Conservation (phyloP, 2,113 vertebrate species). For the Gambusia affinis region DNA sequence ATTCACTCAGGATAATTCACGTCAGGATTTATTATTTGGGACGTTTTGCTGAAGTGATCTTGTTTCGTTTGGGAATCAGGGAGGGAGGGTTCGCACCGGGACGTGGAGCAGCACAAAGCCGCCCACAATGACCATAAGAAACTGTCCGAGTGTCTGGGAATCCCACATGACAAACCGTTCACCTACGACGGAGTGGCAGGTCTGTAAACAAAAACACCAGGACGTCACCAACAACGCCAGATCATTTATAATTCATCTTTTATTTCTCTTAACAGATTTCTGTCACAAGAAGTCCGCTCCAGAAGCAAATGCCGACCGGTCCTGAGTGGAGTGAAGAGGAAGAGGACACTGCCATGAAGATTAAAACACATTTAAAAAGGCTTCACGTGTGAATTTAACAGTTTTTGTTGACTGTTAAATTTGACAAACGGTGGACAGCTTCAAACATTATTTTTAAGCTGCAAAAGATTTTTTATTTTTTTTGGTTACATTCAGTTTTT, state of each 20-base stretch:
- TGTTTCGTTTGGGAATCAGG: not conserved
- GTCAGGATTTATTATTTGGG: not conserved
- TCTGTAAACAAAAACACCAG: not conserved
- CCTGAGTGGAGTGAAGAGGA: not conserved
- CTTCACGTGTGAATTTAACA: too few relatives aligned
- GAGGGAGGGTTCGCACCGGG: constrained; percentile 7
- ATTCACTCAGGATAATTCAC: not conserved
- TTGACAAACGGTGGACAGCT: too few relatives aligned
- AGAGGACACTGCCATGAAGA: not conserved
- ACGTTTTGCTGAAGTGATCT: not conserved
- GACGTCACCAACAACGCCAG: not conserved
- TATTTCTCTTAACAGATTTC: not conserved
- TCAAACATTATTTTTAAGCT: too few relatives aligned
- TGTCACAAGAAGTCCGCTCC: constrained; percentile 11
- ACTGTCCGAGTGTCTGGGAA: constrained; percentile 1
- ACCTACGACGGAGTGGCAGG: constrained; percentile 7
- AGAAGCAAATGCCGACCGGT: not conserved
- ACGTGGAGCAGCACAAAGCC: not conserved
- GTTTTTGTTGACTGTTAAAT: too few relatives aligned
- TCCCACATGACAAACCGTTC: not conserved
- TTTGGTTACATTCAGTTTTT: too few relatives aligned
- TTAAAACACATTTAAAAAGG: too few relatives aligned
- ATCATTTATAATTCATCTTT: not conserved
- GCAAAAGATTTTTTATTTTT: too few relatives aligned
- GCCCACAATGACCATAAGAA: not conserved